Conservation (phyloP, 2,113 vertebrate genomes). For the Sigmodon hispidus region DNA sequence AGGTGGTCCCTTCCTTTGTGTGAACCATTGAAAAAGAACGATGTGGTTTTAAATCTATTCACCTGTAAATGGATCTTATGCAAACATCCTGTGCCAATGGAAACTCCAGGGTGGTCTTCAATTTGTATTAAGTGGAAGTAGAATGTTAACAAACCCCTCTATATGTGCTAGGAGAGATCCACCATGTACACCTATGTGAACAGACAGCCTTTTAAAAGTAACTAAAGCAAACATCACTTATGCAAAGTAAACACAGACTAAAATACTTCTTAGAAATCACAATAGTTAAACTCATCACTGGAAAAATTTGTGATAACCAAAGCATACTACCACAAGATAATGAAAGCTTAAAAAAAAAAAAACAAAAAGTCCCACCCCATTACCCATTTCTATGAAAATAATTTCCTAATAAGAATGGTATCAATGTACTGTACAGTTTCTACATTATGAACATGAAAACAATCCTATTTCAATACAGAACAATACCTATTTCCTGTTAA, state of each 20-base stretch:
- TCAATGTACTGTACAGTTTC: conserved; percentile 2
- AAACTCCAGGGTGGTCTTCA: background rate
- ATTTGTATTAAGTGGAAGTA: background rate
- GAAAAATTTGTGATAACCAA: background rate
- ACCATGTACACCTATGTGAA: too few species aligned
- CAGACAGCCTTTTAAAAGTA: background rate
- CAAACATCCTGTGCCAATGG: background rate
- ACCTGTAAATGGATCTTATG: background rate
- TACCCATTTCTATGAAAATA: background rate
- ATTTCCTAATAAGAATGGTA: background rate
- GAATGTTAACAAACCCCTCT: background rate
- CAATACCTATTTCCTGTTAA: background rate
- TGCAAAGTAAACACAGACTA: background rate
- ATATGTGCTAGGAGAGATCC: background rate
- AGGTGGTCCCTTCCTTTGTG: background rate
- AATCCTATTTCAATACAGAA: background rate
- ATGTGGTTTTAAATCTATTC: background rate
- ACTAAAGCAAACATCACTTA: background rate
- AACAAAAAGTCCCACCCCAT: background rate
- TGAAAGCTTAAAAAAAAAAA: background rate
- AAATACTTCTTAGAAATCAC: background rate
- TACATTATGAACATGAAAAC: background rate
- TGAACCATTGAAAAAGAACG: background rate
- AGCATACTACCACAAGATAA: background rate
- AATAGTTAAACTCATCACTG: background rate